These are phyloP conservation scores for Ormia ochracea DNA, from an alignment of 2,888 invertebrate species.

Conservation along the genomic window DNA sequence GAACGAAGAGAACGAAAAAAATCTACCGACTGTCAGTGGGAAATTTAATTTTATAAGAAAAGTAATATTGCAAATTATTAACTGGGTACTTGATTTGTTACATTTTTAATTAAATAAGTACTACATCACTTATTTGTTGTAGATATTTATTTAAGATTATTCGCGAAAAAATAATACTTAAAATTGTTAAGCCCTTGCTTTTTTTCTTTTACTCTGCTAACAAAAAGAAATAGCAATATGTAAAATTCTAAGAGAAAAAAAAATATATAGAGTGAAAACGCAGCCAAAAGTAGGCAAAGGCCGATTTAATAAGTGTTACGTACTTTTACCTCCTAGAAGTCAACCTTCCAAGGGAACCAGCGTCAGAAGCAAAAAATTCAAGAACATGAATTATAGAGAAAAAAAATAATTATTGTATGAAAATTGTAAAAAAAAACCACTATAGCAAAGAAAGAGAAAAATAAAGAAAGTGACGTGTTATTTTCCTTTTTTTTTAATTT, in stretches of 20 bases:
- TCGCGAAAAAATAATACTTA: background rate
- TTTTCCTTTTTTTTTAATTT: slow-evolving; percentile 45
- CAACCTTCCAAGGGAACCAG: slow-evolving; percentile 14
- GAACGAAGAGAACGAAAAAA: slow-evolving; percentile 35
- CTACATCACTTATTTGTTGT: background rate
- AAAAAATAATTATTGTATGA: slow-evolving; percentile 52
- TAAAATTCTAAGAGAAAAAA: background rate
- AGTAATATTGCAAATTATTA: background rate
- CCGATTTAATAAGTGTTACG: slow-evolving; percentile 39
- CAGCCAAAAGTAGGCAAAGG: slow-evolving; percentile 48
- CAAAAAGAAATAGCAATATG: background rate
- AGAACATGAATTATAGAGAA: slow-evolving; percentile 40
- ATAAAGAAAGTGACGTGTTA: slow-evolving; percentile 50
- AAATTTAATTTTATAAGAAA: slow-evolving; percentile 36
- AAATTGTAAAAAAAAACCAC: slow-evolving; percentile 33
- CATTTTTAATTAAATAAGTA: slow-evolving; percentile 5
- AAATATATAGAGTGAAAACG: background rate
- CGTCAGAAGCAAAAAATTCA: slow-evolving; percentile 13
- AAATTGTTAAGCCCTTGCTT: background rate
- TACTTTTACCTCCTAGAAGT: slow-evolving; percentile 13
- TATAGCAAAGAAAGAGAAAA: slow-evolving; percentile 8
- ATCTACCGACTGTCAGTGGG: slow-evolving; percentile 54
- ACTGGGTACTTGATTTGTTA: background rate
- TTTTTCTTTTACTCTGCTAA: background rate
- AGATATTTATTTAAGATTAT: background rate